phyloP scores from a whole-genome alignment of 2,113 vertebrate genomes.

The Otus sunia region DNA sequence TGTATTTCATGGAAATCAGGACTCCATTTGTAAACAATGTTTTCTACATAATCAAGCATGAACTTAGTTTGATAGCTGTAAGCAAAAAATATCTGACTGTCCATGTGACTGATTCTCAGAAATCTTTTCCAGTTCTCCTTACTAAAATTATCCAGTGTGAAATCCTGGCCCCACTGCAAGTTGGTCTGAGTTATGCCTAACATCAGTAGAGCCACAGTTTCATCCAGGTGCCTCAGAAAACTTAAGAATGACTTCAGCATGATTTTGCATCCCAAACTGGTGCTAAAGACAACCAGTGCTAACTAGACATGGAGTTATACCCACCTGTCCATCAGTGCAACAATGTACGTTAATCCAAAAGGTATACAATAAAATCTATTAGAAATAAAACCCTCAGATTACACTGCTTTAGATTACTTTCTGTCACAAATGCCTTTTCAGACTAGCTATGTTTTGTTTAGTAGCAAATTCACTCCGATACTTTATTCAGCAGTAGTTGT shows the following conservation, averaged over 20 bases:
- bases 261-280: not conserved
- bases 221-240: not conserved
- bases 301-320: not conserved
- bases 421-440: not conserved
- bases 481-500: not conserved
- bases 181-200: not conserved
- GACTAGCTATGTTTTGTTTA: not conserved
- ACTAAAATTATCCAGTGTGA: not conserved
- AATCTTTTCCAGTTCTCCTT: not conserved
- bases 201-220: not conserved
- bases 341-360: not conserved
- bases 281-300: not conserved
- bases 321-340: not conserved
- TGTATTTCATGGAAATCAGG: not conserved
- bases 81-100: slow-evolving; percentile 27
- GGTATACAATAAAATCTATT: not conserved
- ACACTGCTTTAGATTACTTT: not conserved
- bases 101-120: slow-evolving; percentile 13
- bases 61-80: not conserved
- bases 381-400: not conserved
- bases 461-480: not conserved
- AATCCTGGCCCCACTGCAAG: not conserved
- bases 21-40: not conserved
- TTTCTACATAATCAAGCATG: not conserved
- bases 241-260: not conserved